Conservation (phyloP, 1,140 invertebrate species). For the Paraescarpia echinospica region DNA sequence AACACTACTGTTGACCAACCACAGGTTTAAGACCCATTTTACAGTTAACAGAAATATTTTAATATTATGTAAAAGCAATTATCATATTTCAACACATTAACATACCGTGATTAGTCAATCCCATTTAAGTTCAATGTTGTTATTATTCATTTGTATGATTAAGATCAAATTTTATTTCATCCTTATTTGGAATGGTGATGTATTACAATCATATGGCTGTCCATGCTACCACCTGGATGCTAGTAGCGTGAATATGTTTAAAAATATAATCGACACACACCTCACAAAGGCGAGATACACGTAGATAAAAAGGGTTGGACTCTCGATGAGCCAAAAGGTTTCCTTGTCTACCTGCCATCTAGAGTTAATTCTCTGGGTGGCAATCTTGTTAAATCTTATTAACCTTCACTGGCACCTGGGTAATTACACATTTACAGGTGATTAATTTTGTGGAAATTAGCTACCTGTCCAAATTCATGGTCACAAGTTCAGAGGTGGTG, state of each 20-base stretch:
- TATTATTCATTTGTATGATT: neutral
- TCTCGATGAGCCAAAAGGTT: too few species aligned
- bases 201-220: neutral
- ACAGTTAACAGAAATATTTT: neutral
- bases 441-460: slow-evolving; percentile 2
- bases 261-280: too few species aligned
- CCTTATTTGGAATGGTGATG: neutral
- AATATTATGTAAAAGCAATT: too few species aligned
- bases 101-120: too few species aligned
- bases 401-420: neutral
- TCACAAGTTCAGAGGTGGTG: neutral
- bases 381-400: too few species aligned
- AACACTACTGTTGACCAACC: neutral
- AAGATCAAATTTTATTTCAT: neutral
- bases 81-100: too few species aligned
- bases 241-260: too few species aligned
- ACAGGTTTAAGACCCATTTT: neutral
- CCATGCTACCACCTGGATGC: neutral
- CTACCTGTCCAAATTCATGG: neutral
- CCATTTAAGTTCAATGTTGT: too few species aligned
- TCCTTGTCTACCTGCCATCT: too few species aligned
- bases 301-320: too few species aligned
- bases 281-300: too few species aligned
- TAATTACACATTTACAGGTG: neutral
- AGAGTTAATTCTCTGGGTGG: too few species aligned